Percentiles rank a stretch among this genome's conserved stretches.
Conservation (phyloP, 1,140 invertebrate species). For the Drosophila sucinea region DNA sequence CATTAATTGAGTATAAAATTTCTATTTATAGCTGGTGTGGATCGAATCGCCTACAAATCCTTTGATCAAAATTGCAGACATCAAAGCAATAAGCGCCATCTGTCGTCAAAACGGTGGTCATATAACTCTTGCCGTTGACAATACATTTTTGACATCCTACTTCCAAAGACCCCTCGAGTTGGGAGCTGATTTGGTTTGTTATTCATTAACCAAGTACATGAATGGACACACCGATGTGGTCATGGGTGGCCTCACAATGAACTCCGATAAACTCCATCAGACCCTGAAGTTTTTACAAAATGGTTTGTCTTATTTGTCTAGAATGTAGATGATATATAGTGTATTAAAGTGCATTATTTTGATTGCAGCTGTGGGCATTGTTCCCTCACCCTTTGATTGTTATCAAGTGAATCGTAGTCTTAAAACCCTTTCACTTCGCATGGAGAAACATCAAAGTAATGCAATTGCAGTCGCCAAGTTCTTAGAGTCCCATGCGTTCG, state of each 20-base stretch:
- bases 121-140: constrained; percentile 96
- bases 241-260: constrained; percentile 95
- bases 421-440: constrained; percentile 96
- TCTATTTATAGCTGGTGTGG: constrained; percentile 91
- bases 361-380: constrained; percentile 90
- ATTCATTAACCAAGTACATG: constrained; percentile 99
- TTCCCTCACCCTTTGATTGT: constrained; percentile 98
- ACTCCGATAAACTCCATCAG: constrained; percentile 88
- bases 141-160: constrained; percentile 98
- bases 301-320: constrained; percentile 84
- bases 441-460: constrained; percentile 94
- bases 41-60: constrained; percentile 99
- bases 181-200: constrained; percentile 96
- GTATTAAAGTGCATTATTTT: constrained; percentile 1
- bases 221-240: constrained; percentile 99
- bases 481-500: constrained; percentile 90
- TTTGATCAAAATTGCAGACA: constrained; percentile 95
- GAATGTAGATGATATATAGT: neutral
- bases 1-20: too few species aligned
- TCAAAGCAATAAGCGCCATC: constrained; percentile 88
- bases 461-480: constrained; percentile 90
- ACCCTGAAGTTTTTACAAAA: constrained; percentile 95
- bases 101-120: constrained; percentile 85
- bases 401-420: constrained; percentile 96
- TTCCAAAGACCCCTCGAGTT: constrained; percentile 95